Base-by-base conservation (phyloP, 2,797 vertebrate species). In the Crenuchus spilurus region DNA sequence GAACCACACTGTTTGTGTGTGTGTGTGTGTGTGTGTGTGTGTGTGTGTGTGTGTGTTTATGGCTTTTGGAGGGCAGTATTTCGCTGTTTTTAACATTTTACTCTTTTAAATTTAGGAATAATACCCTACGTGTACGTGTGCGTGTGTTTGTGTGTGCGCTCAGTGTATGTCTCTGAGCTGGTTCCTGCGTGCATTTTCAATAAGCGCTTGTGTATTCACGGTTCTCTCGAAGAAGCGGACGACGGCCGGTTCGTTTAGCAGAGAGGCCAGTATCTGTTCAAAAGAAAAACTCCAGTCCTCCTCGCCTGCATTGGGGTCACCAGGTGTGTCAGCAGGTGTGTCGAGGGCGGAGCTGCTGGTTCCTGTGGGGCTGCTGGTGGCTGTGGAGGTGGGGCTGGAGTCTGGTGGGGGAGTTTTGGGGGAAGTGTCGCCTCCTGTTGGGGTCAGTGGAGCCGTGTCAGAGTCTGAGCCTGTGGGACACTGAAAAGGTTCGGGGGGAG, bases 241-340 rank as follows among this genome's bases (percentile, higher is more conserved):
- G 28, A 99, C 85, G 31, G 84, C 83, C 0, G 97, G 97, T 81
- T 99, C 97, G 55, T 98, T 99, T 71, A 99, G 91, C 66, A 99
- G 91, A 1, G 98, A 99, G 0, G 98, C 97, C 70, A 99, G 90
- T 65, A 99, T 94, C 93, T 99, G 97, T 84, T 99, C 97, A n/a
- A 99, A 99, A 0, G 97, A 94, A 78, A 99, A 98, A 1, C 96
- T 97, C 97, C 98, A 99, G 33, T 97, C 94, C 0, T 87, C 85
- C 42, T 82, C 91, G 0, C 84, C 75, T 35, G 70, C 87, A 3
- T 54, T 9, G 2, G 58, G 16, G 16, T 52, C 61, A 6, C 22
- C 35, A 7, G 74, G 74, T 1, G 74, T 75, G 26, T 58, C 66
- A 49, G 55, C 52, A 0, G 86, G 80, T 18, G 88, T 87, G 83